Evolutionary conservation across 2,888 invertebrate genomes (phyloP), one percentile per base, ranked within the genome.

Genomic region (Strigamia crassipes): DNA sequence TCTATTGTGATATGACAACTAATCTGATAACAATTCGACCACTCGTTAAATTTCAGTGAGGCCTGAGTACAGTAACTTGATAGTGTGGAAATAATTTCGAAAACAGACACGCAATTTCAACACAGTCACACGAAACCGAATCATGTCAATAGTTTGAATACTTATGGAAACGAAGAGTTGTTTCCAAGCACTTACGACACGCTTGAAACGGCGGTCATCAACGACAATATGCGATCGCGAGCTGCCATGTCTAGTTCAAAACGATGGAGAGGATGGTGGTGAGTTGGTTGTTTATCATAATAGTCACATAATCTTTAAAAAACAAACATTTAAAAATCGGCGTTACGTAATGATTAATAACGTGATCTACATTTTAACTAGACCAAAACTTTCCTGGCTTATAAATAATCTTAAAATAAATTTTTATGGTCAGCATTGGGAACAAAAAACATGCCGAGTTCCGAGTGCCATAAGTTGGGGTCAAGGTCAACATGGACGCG

Each of bases 121-220:
- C 51, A 51, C 1, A 3, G 51, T 51, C 15, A 12, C 51, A n/a
- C 51, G 2, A 51, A 51, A n/a, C 51, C 51, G 2, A 51, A 56
- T 18, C 18, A 18, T n/a, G 9, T n/a, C 9, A 4, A 18, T 18
- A 18, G 5, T 77, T 27, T 77, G 38, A 23, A 34, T 23, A 21
- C 31, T 15, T 15, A 23, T 79, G 66, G 79, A 79, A 82, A 79
- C 27, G 18, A 15, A 23, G 31, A 79, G 31, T n/a, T 41, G 34
- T 21, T 42, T 78, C 4, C 23, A 12, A 42, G 46, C n/a, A 92
- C 92, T 91, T 90, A 93, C 93, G 93, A 91, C 83, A 91, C 91
- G 82, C 90, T 89, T 80, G 92, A 90, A 82, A 93, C 90, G 41
- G 91, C 90, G 86, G 91, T 90, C 83, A 93, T 88, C 84, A 93